These are phyloP conservation scores for Druceiella hillmani DNA, from an alignment of 2,888 invertebrate genomes.

Conservation along the genomic window DNA sequence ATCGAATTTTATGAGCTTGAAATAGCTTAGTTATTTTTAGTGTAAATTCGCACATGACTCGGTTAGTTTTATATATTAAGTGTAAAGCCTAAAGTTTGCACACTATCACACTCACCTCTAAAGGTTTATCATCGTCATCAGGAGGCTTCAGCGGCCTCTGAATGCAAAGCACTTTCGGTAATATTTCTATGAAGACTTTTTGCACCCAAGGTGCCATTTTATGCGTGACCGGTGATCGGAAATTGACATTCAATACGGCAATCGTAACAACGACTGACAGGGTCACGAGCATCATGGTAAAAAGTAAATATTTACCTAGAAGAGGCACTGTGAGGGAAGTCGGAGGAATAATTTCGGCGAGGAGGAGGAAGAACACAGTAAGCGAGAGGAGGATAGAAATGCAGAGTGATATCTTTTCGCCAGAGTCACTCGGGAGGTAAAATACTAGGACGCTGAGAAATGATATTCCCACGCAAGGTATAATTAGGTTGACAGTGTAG, in stretches of 20 bases:
- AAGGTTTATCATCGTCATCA: conserved; percentile 55
- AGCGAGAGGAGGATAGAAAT: conserved; percentile 89
- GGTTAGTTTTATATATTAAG: too few relatives aligned
- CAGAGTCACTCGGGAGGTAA: conserved; percentile 95
- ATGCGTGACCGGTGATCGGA: conserved; percentile 87
- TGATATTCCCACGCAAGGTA: conserved; percentile 95
- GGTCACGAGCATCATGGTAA: conserved; percentile 93
- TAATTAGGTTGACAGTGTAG: conserved; percentile 96
- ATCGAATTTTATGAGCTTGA: too few relatives aligned
- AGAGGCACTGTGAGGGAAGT: conserved; percentile 89
- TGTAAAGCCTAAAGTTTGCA: too few relatives aligned
- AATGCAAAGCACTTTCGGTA: conserved; percentile 84
- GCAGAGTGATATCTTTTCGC: conserved; percentile 96
- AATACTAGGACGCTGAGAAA: conserved; percentile 96
- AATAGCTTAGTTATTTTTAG: too few relatives aligned
- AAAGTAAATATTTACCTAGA: conserved; percentile 86
- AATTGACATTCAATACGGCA: conserved; percentile 90
- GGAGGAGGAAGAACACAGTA: conserved; percentile 89
- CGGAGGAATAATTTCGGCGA: conserved; percentile 93
- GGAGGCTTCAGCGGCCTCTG: conserved; percentile 80
- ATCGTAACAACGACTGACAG: conserved; percentile 91
- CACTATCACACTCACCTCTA: conserved; percentile 37
- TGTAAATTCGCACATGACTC: too few relatives aligned
- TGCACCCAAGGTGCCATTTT: conserved; percentile 90
- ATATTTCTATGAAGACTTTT: conserved; percentile 76